Evolutionary conservation across 2,888 invertebrate genomes (phyloP).

Genomic region (Chrysolina oricalcia): DNA sequence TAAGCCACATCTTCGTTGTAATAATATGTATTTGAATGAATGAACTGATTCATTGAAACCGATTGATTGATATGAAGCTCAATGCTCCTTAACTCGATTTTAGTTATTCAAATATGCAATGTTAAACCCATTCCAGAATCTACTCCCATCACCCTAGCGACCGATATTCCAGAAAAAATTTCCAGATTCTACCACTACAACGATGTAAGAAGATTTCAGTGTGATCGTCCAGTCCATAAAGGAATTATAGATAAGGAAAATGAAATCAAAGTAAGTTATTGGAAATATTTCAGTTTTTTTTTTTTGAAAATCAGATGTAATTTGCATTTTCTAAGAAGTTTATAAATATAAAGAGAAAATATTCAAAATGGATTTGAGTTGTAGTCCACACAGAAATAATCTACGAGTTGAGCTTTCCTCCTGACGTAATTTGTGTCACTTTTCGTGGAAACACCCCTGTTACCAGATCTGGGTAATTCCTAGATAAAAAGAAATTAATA

Average conservation of each 20-base stretch:
- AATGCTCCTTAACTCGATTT: slow-evolving; percentile 41
- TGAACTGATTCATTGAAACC: too few relatives aligned
- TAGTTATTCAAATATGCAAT: slow-evolving; percentile 94
- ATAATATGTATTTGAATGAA: too few relatives aligned
- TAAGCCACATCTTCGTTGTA: too few relatives aligned
- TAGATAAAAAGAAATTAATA: too few relatives aligned
- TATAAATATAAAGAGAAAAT: too few relatives aligned
- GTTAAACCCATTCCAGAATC: slow-evolving; percentile 91
- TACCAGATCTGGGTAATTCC: too few relatives aligned
- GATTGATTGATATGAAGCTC: neutral
- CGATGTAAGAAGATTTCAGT: slow-evolving; percentile 91
- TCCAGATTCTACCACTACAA: slow-evolving; percentile 92
- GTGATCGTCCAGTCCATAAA: slow-evolving; percentile 91
- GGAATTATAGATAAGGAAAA: slow-evolving; percentile 94
- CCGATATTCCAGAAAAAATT: slow-evolving; percentile 88
- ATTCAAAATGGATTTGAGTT: too few relatives aligned
- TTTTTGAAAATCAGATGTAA: neutral
- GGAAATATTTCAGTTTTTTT: slow-evolving; percentile 3
- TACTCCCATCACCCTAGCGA: slow-evolving; percentile 71
- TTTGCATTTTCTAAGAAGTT: neutral
- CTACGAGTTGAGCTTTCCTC: too few relatives aligned
- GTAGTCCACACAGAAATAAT: too few relatives aligned
- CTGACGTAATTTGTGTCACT: too few relatives aligned
- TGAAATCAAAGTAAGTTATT: slow-evolving; percentile 85
- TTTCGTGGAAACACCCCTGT: too few relatives aligned